Evolutionary conservation across 2,888 invertebrate species (phyloP), one percentile per base, ranked within the genome.

Genomic region (Lottia scabra): DNA sequence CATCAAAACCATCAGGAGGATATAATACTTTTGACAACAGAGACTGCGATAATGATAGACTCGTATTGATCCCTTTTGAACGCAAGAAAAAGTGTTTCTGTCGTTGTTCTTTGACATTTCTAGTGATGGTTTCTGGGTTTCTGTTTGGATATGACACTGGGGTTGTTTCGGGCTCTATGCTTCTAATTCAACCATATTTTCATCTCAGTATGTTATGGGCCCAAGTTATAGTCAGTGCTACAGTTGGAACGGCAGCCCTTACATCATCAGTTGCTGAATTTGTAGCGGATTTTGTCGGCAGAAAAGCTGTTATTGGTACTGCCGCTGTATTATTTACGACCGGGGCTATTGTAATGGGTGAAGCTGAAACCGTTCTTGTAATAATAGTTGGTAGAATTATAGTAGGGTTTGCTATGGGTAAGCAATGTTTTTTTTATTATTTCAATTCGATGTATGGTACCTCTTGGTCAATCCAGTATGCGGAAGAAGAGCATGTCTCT

Each of bases 81-180:
- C 19, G 56, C 6, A 56, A 19, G 23, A 56, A n/a, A 23, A 56
- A 56, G 10, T 56, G 56, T 56, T 56, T 68, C 38, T 56, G 56
- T 56, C n/a, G 56, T 62, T 23, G 73, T 87, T 56, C 56, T 13
- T 78, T 89, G 63, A 87, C 88, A 30, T 68, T 83, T 56, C 74
- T 90, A 19, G 87, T 90, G 56, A 89, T 89, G 68, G 81, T 90
- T 38, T 90, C 90, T 5, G 89, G 90, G 0, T 90, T 90, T 72
- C 82, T 90, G 6, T 91, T 91, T 80, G 91, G 91, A 15, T 91
- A 91, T 80, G 91, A 91, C 76, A 91, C 91, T 0, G 91, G 91
- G 15, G 90, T 91, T 62, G 89, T 91, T 4, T 90, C 90, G 0
- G 89, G 90, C 8, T 89, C 90, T 2, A 86, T 89, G 84, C 73